Percentiles rank a stretch among this genome's conserved stretches.
Conservation (phyloP, 2,113 vertebrate genomes). For the Motacilla alba region DNA sequence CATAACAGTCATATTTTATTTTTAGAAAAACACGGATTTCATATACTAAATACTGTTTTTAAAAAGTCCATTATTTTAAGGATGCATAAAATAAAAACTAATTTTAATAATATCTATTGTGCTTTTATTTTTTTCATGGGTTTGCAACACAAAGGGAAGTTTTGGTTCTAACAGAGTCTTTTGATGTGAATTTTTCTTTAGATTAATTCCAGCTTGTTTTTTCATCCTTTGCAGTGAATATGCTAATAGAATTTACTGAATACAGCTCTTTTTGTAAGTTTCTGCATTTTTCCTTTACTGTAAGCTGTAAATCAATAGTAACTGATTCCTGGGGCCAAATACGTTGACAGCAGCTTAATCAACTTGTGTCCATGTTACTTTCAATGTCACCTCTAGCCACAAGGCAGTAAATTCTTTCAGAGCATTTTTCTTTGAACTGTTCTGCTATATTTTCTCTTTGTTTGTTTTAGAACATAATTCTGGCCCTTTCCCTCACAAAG, state of each 20-base stretch:
- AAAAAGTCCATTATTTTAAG: background rate
- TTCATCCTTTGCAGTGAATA: background rate
- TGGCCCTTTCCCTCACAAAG: background rate
- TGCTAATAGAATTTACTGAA: conserved; percentile 44
- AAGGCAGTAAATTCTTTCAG: conserved; percentile 46
- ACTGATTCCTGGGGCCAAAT: conserved; percentile 32
- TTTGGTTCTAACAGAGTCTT: background rate
- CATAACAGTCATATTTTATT: background rate
- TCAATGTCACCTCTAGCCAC: conserved; percentile 51
- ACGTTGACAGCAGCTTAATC: conserved; percentile 41
- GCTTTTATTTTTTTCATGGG: background rate
- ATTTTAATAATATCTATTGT: background rate
- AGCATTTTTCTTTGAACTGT: conserved; percentile 27
- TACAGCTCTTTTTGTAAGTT: conserved; percentile 29
- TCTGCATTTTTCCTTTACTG: background rate
- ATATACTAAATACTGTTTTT: background rate
- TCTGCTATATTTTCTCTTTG: background rate
- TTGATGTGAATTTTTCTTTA: conserved; percentile 8
- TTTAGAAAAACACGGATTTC: background rate
- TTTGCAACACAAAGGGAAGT: background rate
- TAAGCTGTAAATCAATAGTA: conserved; percentile 40
- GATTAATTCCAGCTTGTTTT: background rate
- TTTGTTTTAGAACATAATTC: conserved; percentile 32
- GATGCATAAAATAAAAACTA: background rate
- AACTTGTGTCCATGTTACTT: conserved; percentile 8